A percentile compares a stretch with the other conserved stretches of the same genome.
Evolutionary conservation across 2,888 invertebrate genomes (phyloP).

Genomic region (Lottia scabra): DNA sequence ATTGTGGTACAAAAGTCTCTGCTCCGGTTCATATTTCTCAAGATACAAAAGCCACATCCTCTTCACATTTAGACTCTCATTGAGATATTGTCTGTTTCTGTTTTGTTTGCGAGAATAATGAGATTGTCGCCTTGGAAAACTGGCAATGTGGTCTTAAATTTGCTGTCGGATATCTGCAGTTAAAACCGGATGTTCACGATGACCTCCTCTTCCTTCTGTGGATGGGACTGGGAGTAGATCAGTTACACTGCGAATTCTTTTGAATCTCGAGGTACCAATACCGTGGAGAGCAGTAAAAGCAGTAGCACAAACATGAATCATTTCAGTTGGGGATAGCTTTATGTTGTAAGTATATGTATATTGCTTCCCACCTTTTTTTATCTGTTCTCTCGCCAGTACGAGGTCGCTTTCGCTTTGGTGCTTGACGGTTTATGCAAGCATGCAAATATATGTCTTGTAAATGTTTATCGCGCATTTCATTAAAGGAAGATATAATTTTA

Average conservation of each 20-base stretch:
- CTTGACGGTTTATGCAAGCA: constrained; percentile 7
- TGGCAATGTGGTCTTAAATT: constrained; percentile 11
- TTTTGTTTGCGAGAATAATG: constrained; percentile 18
- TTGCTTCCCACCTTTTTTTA: neutral
- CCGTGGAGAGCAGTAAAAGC: constrained; percentile 11
- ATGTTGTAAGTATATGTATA: neutral
- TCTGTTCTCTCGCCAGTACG: constrained; percentile 8
- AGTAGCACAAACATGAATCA: neutral
- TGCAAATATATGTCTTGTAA: constrained; percentile 12
- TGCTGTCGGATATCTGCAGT: constrained; percentile 8
- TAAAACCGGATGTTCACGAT: constrained; percentile 5
- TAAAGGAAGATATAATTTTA: constrained; percentile 5
- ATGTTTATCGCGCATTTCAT: constrained; percentile 10
- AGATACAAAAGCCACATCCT: constrained; percentile 27
- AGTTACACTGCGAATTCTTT: constrained; percentile 8
- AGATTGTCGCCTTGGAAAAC: constrained; percentile 17
- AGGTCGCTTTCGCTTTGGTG: constrained; percentile 7
- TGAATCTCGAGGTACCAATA: constrained; percentile 12
- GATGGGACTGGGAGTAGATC: neutral
- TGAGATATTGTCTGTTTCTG: constrained; percentile 17
- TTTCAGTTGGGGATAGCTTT: neutral
- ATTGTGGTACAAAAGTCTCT: constrained; percentile 16
- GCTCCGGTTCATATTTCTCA: constrained; percentile 21
- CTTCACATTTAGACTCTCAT: constrained; percentile 20
- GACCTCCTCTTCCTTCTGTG: neutral